These are phyloP conservation scores for Adoxophyes honmai DNA, from an alignment of 1,140 invertebrate genomes.

Conservation along the genomic window DNA sequence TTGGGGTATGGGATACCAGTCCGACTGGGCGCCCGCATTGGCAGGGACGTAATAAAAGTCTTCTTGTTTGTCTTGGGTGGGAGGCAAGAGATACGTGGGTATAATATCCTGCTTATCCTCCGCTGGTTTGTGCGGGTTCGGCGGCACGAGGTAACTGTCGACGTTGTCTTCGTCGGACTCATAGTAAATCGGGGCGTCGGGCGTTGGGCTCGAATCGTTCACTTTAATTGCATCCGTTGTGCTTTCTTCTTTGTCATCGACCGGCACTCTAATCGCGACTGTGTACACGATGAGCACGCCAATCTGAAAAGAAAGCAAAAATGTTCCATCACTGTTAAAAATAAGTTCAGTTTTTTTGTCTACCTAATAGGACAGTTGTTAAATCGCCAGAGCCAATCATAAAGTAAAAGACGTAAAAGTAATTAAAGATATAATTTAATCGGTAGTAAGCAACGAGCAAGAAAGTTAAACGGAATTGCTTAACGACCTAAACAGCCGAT, in stretches of 20 bases:
- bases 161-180: slow-evolving; percentile 34
- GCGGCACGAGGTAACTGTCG: slow-evolving; percentile 53
- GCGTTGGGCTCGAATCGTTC: slow-evolving; percentile 21
- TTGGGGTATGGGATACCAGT: slow-evolving; percentile 61
- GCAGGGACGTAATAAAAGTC: slow-evolving; percentile 42
- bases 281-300: slow-evolving; percentile 27
- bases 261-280: slow-evolving; percentile 49
- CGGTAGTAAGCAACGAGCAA: not conserved
- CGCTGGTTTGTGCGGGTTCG: slow-evolving; percentile 39
- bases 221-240: slow-evolving; percentile 21
- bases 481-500: slow-evolving; percentile 5
- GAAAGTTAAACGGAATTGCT: slow-evolving; percentile 9
- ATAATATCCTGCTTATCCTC: slow-evolving; percentile 34
- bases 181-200: slow-evolving; percentile 42
- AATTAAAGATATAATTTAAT: not conserved
- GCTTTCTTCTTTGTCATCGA: slow-evolving; percentile 37
- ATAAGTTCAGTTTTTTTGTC: no score
- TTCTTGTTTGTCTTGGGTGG: slow-evolving; percentile 36
- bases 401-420: no score
- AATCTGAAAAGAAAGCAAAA: slow-evolving; percentile 42
- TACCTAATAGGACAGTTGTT: no score
- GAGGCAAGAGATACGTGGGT: slow-evolving; percentile 58
- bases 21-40: slow-evolving; percentile 46
- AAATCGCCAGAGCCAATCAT: no score
- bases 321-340: not conserved